These are phyloP conservation scores for Mungos mungo DNA, from an alignment of 2,113 vertebrate species.

Conservation along the genomic window DNA sequence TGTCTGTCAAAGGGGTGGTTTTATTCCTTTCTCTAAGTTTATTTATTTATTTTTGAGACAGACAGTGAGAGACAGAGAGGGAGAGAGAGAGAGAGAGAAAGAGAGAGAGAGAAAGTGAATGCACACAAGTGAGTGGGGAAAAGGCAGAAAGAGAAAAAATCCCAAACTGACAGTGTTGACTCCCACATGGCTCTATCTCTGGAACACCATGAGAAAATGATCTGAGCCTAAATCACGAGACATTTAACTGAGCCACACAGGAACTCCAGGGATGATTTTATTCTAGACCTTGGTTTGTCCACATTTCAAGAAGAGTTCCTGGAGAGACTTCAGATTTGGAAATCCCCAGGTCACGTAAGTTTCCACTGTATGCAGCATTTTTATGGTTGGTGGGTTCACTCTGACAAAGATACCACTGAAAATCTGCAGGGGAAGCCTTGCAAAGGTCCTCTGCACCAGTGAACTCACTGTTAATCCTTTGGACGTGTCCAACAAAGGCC, in stretches of 20 bases:
- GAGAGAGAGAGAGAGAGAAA: too few relatives aligned
- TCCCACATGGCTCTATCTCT: too few relatives aligned
- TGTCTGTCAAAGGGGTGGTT: constrained; percentile 91
- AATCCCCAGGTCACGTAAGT: constrained; percentile 96
- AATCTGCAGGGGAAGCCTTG: constrained; percentile 89
- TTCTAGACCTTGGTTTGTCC: constrained; percentile 88
- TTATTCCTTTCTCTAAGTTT: neutral
- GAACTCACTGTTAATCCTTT: constrained; percentile 91
- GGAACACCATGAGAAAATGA: too few relatives aligned
- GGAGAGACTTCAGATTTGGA: constrained; percentile 96
- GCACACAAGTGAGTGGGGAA: too few relatives aligned
- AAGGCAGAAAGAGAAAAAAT: too few relatives aligned
- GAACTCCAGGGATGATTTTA: constrained; percentile 81
- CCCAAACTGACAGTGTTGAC: too few relatives aligned
- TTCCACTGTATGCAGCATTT: constrained; percentile 90
- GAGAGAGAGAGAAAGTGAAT: too few relatives aligned
- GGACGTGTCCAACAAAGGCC: constrained; percentile 90
- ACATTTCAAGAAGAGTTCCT: constrained; percentile 96
- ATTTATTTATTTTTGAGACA: too few relatives aligned
- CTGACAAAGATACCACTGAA: constrained; percentile 93
- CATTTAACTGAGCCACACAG: too few relatives aligned
- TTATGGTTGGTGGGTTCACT: constrained; percentile 85
- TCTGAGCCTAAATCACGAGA: too few relatives aligned
- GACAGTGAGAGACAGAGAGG: too few relatives aligned
- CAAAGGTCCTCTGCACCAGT: constrained; percentile 85